Base-by-base conservation (phyloP, 1,140 invertebrate genomes). In the Ooceraea biroi region DNA sequence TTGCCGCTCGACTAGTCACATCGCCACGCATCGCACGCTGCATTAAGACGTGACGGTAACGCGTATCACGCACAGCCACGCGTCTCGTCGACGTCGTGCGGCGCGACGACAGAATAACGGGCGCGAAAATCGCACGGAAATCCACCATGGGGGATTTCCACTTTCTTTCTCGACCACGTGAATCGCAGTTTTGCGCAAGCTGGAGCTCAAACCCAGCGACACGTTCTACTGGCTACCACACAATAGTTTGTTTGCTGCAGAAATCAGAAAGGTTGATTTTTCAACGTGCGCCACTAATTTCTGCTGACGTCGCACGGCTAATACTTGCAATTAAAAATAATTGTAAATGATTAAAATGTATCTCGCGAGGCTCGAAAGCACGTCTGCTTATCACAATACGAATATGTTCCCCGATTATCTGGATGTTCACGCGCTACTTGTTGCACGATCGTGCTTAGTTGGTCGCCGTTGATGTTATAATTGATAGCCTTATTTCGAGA, bases 1-100 rank as follows among this genome's bases (percentile, higher is more conserved):
- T 89, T 88, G 73, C 82, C 85, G 88, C 85, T 91, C 86, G 85
- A 90, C 90, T 90, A 92, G 87, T 88, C 85, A 48, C 22, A 69
- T 72, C 61, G 82, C 50, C 80, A 50, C 72, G 88, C 87, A 82
- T 85, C 46, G 52, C 55, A 55, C 68, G 0, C 50, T 46, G 55
- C 80, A 61, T 44, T 46, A 30, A 68, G 69, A 88, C 55, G 46
- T 50, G 48, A 65, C 72, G 73, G 85, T 69, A 76, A 73, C 74
- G 69, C 72, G 44, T 46, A 44, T 85, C 84, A 74, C 84, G 65
- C 63, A 50, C 66, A 44, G 10, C 10, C 82, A 66, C n/a, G 25
- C 17, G 76, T 17, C 71, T 72, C 74, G 76, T 84, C 41, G 41
- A 5, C 41, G 22, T 58, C 48, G 19, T 61, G 36, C 22, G 66